phyloP scores from a whole-genome alignment of 2,888 invertebrate species.

The Petrolisthes manimaculis region DNA sequence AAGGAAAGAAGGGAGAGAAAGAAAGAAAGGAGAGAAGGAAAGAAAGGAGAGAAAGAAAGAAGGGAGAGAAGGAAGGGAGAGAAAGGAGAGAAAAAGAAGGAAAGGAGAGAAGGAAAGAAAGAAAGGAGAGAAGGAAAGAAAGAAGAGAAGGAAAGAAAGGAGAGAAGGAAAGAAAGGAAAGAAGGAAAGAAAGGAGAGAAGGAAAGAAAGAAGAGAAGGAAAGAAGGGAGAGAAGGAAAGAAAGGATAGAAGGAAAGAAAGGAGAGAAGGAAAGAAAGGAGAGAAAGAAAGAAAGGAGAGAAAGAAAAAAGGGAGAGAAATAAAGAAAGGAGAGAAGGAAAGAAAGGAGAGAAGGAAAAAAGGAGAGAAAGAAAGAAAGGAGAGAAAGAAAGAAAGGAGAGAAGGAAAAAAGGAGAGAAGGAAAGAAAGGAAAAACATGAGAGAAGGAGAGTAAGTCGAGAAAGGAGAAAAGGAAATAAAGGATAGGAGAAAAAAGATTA shows the following conservation, averaged over 20 bases:
- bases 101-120: not conserved
- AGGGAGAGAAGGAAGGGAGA: not conserved
- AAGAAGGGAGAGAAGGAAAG: not conserved
- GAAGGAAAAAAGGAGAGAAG: not conserved
- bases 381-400: not conserved
- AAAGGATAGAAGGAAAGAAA: not conserved
- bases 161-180: not conserved
- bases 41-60: not conserved
- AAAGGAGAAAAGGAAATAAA: not conserved
- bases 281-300: not conserved
- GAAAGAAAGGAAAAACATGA: not conserved
- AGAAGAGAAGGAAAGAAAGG: not conserved
- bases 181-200: not conserved
- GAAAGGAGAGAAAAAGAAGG: not conserved
- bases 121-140: not conserved
- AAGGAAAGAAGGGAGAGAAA: not conserved
- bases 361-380: not conserved
- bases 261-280: not conserved
- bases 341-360: not conserved
- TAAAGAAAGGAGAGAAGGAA: not conserved
- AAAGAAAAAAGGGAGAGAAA: not conserved
- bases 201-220: not conserved
- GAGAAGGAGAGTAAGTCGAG: not conserved
- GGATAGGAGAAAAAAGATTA: not conserved
- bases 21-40: not conserved